Evolutionary conservation across 2,113 vertebrate species (phyloP), one percentile per base, ranked within the genome.

Genomic region (Melanostigma gelatinosum): DNA sequence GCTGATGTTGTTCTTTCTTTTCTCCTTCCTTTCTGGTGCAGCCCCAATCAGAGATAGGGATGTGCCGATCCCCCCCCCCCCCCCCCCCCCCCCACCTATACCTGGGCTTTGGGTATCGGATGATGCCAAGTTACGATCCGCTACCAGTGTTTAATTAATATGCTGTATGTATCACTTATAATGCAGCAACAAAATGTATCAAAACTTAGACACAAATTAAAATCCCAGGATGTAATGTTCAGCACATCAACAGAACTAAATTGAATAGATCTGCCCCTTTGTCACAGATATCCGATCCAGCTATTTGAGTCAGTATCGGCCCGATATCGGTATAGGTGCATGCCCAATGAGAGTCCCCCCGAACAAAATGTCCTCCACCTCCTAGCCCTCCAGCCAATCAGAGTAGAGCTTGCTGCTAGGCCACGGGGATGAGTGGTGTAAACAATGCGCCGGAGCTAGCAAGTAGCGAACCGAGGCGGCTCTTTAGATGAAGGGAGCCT

Each of bases 341-440:
- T 64, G 38, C 70, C 67, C 76, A 44, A 66, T 76, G 34, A 79
- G 77, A 82, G 79, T 52, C 48, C 8, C 54, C 40, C 68, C n/a
- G 32, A 85, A 72, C 80, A 77, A 77, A 82, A 75, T 73, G 70
- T 80, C 50, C 52, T 82, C 68, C 80, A 42, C 75, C 69, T 52
- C 22, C 67, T 84, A 83, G 74, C 78, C 76, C 84, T 79, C 72
- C 65, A 84, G 85, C 87, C 89, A 89, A 82, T 92, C 87, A 90
- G 88, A 90, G 80, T 40, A 82, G 48, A 86, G 83, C 70, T 76
- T 64, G 73, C 62, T 50, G 72, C 58, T 40, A 63, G 62, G 75
- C 71, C 72, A 66, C 57, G 63, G 58, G 73, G 63, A 82, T 9
- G 74, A 75, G 68, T 42, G 40, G 71, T 65, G 65, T 64, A n/a